Evolutionary conservation across 2,797 vertebrate species (phyloP).

Genomic region (Protosalanx chinensis): DNA sequence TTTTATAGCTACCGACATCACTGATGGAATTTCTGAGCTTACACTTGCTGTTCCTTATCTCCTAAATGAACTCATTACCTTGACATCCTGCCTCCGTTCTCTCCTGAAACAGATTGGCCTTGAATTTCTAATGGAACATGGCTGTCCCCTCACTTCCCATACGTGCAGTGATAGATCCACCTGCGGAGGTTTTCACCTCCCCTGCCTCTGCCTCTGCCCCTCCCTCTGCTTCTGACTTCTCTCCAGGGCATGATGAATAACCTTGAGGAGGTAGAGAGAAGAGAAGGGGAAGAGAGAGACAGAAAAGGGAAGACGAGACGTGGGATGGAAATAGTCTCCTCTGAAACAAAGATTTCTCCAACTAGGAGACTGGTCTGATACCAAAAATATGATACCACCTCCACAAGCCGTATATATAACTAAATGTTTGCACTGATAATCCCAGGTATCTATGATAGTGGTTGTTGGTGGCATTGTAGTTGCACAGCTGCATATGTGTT

Average conservation of each 20-base stretch:
- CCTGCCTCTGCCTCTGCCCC: constrained; percentile 5
- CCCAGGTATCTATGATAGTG: background rate
- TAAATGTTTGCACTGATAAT: background rate
- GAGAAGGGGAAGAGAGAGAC: background rate
- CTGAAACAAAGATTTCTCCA: constrained; percentile 41
- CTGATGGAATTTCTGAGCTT: constrained; percentile 61
- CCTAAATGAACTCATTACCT: constrained; percentile 71
- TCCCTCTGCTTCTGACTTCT: constrained; percentile 48
- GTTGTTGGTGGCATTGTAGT: constrained; percentile 12
- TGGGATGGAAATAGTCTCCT: constrained; percentile 25
- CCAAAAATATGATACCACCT: background rate
- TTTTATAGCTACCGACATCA: constrained; percentile 40
- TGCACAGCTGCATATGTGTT: constrained; percentile 16
- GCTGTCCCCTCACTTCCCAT: constrained; percentile 44
- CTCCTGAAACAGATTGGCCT: constrained; percentile 52
- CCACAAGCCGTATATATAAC: constrained; percentile 8
- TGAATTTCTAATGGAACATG: constrained; percentile 65
- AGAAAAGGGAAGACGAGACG: constrained; percentile 23
- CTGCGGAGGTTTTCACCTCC: constrained; percentile 27
- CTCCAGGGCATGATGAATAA: constrained; percentile 41
- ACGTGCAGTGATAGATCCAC: constrained; percentile 27
- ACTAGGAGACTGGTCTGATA: background rate
- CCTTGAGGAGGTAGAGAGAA: constrained; percentile 37
- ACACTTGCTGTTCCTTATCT: constrained; percentile 69
- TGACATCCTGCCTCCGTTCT: constrained; percentile 59